Evolutionary conservation across 1,140 invertebrate genomes (phyloP).

Genomic region (Aporrectodea caliginosa): DNA sequence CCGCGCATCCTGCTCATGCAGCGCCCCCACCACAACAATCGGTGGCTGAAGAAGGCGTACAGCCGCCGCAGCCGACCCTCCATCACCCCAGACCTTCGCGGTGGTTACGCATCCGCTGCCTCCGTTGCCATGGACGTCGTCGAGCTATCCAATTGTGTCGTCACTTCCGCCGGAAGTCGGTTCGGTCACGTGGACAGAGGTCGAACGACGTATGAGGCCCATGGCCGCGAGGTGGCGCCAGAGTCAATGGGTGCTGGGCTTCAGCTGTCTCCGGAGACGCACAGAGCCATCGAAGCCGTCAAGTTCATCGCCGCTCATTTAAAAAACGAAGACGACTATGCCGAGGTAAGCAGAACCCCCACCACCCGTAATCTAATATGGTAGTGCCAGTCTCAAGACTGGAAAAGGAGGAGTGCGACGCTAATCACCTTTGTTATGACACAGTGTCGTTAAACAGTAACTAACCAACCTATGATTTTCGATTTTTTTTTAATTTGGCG

Average conservation of each 20-base stretch:
- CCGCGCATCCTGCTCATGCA: constrained; percentile 52
- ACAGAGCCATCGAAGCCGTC: constrained; percentile 56
- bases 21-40: constrained; percentile 49
- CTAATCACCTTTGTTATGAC: no score
- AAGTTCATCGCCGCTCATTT: constrained; percentile 58
- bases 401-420: no score
- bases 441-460: no score
- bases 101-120: no score
- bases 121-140: not conserved
- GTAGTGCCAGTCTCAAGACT: no score
- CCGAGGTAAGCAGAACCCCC: constrained; percentile 90
- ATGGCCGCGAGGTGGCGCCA: not conserved
- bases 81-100: not conserved
- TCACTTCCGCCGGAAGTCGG: not conserved
- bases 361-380: no score
- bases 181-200: no score
- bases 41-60: constrained; percentile 38
- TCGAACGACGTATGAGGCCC: not conserved
- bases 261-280: constrained; percentile 60
- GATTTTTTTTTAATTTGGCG: no score
- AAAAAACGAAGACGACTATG: constrained; percentile 63
- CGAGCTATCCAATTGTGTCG: not conserved
- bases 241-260: not conserved
- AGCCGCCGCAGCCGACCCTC: constrained; percentile 3
- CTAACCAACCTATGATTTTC: no score